Conservation (phyloP, 2,113 vertebrate genomes). For the Helogale parvula region DNA sequence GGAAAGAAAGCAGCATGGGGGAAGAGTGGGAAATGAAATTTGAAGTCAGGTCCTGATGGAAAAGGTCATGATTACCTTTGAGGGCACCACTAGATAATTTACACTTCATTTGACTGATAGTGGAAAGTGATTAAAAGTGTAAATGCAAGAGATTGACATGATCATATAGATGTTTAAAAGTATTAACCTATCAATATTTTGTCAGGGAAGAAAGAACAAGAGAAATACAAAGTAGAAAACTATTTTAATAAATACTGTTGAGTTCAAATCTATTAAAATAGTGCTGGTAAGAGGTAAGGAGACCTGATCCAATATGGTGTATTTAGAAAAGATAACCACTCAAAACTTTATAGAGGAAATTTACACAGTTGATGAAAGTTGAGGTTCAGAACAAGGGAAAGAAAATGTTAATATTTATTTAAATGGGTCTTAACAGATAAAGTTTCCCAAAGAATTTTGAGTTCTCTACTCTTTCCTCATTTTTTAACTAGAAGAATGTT, state of each 20-base stretch:
- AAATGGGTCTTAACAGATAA: background rate
- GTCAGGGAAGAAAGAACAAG: background rate
- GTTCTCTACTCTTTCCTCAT: background rate
- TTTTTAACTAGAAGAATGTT: background rate
- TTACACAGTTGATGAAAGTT: background rate
- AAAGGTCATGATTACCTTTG: background rate
- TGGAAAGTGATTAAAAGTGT: rapidly evolving
- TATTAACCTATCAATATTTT: background rate
- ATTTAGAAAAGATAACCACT: background rate
- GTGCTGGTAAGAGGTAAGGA: background rate
- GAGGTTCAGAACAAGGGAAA: background rate
- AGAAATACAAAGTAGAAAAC: background rate
- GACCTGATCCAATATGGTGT: rapidly evolving
- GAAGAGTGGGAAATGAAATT: background rate
- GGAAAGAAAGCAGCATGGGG: background rate
- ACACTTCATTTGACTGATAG: background rate
- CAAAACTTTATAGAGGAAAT: background rate
- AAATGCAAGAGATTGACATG: background rate
- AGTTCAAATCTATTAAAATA: background rate
- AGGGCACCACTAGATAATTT: background rate
- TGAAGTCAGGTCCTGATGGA: background rate
- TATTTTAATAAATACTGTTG: background rate
- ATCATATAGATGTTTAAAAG: background rate
- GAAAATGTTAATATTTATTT: background rate
- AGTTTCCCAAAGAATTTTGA: background rate